Evolutionary conservation across 2,888 invertebrate species (phyloP), one percentile per base, ranked within the genome.

Genomic region (Epirrita christyi): DNA sequence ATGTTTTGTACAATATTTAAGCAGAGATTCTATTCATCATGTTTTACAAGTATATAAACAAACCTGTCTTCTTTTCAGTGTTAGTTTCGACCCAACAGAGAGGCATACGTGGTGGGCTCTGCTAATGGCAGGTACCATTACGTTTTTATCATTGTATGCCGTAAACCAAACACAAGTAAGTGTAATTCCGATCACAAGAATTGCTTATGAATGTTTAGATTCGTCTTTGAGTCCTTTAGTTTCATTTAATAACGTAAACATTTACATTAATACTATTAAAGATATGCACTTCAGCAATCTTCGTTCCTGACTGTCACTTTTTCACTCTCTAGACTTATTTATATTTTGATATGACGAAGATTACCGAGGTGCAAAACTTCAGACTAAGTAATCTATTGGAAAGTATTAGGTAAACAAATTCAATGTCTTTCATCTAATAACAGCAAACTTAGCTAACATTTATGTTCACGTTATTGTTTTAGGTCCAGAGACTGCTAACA

Each of bases 61-160:
- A n/a, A 6, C 6, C 0, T n/a, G 6, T 27, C 4, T 42, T 21
- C 0, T 27, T 42, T 42, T 72, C 70, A 97, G 97, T 83, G 93
- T 96, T 71, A 94, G 95, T 73, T 69, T 93, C 0, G 96, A 98
- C 86, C 97, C 97, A 7, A 97, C 97, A 0, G 94, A 94, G 49
- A 93, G 98, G 13, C 96, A 97, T 68, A 95, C 97, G 0, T 96
- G 97, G 94, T 97, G 96, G 93, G 94, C 95, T 0, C 91, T 97
- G 15, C 86, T 94, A 7, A 91, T 97, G 42, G 97, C 97, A 21
- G 97, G 97, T 0, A 85, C 95, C 28, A 93, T 96, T 46, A 97
- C 96, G 0, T 97, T 95, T 76, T 80, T 97, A 40, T 95, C 97
- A 0, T 73, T 98, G 8, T 98, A 97, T 81, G 97, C 95, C 2